Percentiles rank a stretch among this genome's conserved stretches.
These are phyloP conservation scores for Hypocryptadius cinnamomeus DNA, from an alignment of 2,113 vertebrate genomes.

Conservation along the genomic window DNA sequence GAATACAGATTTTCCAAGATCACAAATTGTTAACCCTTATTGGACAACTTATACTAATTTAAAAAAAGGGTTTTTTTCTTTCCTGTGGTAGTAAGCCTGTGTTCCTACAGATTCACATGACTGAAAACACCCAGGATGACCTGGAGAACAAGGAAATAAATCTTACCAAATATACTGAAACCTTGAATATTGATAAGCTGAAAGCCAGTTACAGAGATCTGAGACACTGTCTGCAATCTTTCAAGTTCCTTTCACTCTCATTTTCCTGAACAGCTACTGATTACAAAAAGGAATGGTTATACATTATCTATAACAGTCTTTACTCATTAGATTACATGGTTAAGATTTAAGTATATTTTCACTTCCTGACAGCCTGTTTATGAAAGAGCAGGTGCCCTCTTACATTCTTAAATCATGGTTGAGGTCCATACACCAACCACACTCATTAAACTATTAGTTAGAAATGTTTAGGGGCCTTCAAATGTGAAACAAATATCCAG, in stretches of 20 bases:
- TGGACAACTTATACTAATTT: background rate
- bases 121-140: background rate
- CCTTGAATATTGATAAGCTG: background rate
- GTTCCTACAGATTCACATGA: background rate
- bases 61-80: background rate
- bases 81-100: background rate
- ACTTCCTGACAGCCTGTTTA: background rate
- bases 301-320: background rate
- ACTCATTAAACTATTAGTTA: background rate
- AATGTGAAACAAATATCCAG: background rate
- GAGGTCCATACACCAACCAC: background rate
- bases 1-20: background rate
- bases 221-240: background rate
- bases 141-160: background rate
- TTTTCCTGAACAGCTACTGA: background rate
- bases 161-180: background rate
- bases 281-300: background rate
- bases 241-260: background rate
- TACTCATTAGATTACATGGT: background rate
- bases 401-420: background rate
- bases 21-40: background rate
- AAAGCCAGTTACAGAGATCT: background rate
- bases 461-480: background rate
- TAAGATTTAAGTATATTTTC: background rate
- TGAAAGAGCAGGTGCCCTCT: background rate